A percentile compares a stretch with the other conserved stretches of the same genome.
Evolutionary conservation across 2,888 invertebrate species (phyloP).

Genomic region (Ametastegia equiseti): DNA sequence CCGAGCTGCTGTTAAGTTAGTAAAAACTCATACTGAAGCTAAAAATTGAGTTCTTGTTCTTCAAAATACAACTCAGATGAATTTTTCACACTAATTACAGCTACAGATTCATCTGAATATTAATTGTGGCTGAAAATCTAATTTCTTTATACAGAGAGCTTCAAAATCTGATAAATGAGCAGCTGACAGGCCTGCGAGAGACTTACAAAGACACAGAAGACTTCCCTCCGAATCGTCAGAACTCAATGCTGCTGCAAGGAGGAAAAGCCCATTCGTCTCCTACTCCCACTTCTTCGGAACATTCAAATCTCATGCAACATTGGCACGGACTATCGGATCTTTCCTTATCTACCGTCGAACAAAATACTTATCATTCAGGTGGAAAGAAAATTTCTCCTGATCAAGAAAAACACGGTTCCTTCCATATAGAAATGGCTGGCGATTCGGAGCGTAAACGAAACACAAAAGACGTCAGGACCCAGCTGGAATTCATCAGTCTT

Average conservation of each 20-base stretch:
- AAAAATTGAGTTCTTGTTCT: background rate
- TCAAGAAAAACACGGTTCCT: conserved; percentile 33
- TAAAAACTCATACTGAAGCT: conserved; percentile 36
- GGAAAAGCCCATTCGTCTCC: conserved; percentile 63
- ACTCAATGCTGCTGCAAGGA: conserved; percentile 57
- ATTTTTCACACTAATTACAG: background rate
- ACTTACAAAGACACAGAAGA: conserved; percentile 53
- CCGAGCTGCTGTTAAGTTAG: conserved; percentile 63
- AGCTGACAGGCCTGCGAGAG: conserved; percentile 58
- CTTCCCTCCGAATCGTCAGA: conserved; percentile 50
- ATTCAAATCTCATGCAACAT: conserved; percentile 56
- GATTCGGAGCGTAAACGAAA: conserved; percentile 53
- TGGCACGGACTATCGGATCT: conserved; percentile 61
- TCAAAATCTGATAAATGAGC: conserved; percentile 60
- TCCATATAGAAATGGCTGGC: conserved; percentile 1
- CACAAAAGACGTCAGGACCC: conserved; percentile 56
- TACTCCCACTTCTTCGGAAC: conserved; percentile 61
- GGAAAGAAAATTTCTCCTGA: background rate
- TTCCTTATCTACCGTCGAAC: conserved; percentile 60
- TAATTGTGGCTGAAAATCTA: background rate
- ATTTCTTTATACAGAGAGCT: conserved; percentile 58
- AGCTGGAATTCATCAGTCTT: conserved; percentile 66
- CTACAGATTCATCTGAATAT: background rate
- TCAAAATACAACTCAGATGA: background rate
- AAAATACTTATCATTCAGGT: conserved; percentile 29